Conservation (phyloP, 2,888 invertebrate genomes). For the Drosophila colorata region DNA sequence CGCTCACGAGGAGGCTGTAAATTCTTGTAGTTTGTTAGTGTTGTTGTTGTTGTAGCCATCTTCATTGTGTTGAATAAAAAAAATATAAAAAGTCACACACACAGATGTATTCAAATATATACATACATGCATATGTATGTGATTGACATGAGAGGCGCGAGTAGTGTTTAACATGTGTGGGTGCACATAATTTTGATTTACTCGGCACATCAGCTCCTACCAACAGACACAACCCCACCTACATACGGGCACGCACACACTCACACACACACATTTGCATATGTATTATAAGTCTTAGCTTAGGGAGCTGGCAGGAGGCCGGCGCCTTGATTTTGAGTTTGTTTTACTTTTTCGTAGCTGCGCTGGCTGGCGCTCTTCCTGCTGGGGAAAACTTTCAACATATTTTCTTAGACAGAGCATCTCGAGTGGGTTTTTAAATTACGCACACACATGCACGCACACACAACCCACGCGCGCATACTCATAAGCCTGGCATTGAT, state of each 20-base stretch:
- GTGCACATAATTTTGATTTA: conserved; percentile 62
- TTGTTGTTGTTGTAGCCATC: conserved; percentile 22
- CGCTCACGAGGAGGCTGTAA: conserved; percentile 27
- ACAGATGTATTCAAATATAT: neutral
- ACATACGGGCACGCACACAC: neutral
- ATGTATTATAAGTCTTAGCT: conserved; percentile 12
- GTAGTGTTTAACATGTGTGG: conserved; percentile 29
- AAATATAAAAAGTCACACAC: conserved; percentile 15
- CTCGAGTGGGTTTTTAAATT: conserved; percentile 41
- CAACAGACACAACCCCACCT: neutral
- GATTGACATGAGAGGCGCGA: conserved; percentile 8
- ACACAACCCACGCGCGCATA: conserved; percentile 40
- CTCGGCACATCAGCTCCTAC: conserved; percentile 21
- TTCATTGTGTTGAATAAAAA: conserved; percentile 30
- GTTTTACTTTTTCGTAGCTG: conserved; percentile 40
- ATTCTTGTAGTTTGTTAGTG: conserved; percentile 57
- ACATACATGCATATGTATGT: neutral
- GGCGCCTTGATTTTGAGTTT: conserved; percentile 49
- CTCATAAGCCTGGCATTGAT: conserved; percentile 59
- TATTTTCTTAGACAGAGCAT: conserved; percentile 69
- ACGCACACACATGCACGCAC: conserved; percentile 16
- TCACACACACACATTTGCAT: neutral
- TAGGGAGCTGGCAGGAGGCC: neutral
- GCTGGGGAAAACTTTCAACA: conserved; percentile 64
- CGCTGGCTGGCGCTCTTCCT: conserved; percentile 15